Evolutionary conservation across 2,797 vertebrate genomes (phyloP), one percentile per base, ranked within the genome.

Genomic region (Clarias platycephalus): DNA sequence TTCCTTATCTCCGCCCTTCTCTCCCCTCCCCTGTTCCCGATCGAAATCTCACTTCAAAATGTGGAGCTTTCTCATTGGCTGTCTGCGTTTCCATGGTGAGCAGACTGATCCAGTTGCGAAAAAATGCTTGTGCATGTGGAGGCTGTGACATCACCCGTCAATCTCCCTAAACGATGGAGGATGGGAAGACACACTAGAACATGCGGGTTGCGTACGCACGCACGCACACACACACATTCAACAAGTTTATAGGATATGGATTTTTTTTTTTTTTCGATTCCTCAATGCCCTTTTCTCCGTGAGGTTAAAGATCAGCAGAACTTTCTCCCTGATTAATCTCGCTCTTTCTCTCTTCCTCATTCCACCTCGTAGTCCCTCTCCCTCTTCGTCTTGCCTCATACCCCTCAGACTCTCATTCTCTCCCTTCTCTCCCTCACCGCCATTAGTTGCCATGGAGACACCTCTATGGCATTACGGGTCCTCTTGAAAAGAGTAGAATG

Each of bases 401-500:
- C 70, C 83, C 64, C 60, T 68, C 37, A 40, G 7, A 40, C 16
- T 74, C 49, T 68, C 76, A 64, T 75, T 72, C 85, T 80, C 63
- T 70, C 74, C 31, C 77, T 63, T 40, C 78, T 40, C 34, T n/a
- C 81, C 74, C 86, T 81, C 57, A 62, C 81, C 77, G 88, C 87
- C 88, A 87, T 86, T 84, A 77, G 86, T 89, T 87, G 67, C 88
- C 75, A 89, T 87, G 86, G 88, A 44, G 76, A 86, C 64, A 6
- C 70, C 67, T 85, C 78, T 2, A 37, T 22, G 80, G 86, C 80
- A 83, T 86, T 89, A 86, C 85, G 55, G 75, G 58, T 68, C 34
- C 28, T 34, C 57, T 57, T 88, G 87, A 86, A 86, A 87, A 83
- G 86, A 75, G 53, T 75, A 22, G 82, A 82, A 28, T 84, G 75